Evolutionary conservation across 2,113 vertebrate species (phyloP).

Genomic region (Solea solea): DNA sequence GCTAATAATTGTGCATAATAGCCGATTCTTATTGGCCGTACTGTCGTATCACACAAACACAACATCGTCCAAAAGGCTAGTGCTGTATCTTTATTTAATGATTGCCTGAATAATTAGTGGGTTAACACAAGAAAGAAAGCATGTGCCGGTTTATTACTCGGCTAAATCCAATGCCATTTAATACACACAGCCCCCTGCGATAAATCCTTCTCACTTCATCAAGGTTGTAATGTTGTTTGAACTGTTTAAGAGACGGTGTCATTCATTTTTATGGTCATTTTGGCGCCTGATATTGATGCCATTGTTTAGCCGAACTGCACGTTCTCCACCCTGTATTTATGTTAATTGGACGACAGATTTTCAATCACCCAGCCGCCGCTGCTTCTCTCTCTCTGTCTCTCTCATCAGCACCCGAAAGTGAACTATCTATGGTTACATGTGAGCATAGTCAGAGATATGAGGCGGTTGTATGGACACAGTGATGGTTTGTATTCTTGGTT

Average conservation of each 20-base stretch:
- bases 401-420: background rate
- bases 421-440: background rate
- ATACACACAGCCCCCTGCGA: background rate
- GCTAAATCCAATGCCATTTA: background rate
- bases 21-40: too few species aligned
- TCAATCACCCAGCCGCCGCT: background rate
- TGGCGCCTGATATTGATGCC: background rate
- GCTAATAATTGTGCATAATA: too few species aligned
- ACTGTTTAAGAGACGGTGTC: too few species aligned
- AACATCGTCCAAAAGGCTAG: too few species aligned
- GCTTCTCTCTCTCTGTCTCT: background rate
- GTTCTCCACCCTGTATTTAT: background rate
- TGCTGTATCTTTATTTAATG: background rate
- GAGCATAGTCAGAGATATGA: background rate
- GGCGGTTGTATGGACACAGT: background rate
- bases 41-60: too few species aligned
- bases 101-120: background rate
- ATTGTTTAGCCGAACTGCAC: background rate
- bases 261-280: background rate
- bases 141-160: background rate
- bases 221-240: background rate
- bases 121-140: background rate
- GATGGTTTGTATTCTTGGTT: conserved; percentile 6
- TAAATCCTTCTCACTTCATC: background rate
- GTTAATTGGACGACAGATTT: background rate